Percentiles rank a stretch among this genome's conserved stretches.
Conservation (phyloP, 1,140 invertebrate genomes). For the Goniozus legneri region DNA sequence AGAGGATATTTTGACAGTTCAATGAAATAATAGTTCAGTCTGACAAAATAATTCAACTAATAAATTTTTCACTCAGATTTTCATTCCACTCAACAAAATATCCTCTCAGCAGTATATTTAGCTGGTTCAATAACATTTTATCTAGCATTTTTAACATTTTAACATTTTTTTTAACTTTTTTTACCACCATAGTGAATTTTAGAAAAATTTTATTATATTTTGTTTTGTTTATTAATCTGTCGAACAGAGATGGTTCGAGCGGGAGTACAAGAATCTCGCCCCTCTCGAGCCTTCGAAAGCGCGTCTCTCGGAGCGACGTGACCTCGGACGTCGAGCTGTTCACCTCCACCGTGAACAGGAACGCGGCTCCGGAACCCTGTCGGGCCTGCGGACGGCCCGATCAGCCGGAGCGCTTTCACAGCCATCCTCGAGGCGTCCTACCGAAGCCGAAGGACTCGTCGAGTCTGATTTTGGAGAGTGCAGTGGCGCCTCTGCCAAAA, state of each 20-base stretch:
- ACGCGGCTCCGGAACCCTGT: slow-evolving; percentile 55
- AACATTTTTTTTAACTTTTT: too few relatives aligned
- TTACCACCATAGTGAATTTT: too few relatives aligned
- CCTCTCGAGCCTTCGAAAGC: slow-evolving; percentile 26
- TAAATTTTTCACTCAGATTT: too few relatives aligned
- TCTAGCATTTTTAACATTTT: too few relatives aligned
- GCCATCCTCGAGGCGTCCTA: slow-evolving; percentile 50
- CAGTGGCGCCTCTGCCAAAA: slow-evolving; percentile 26
- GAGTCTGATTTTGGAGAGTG: slow-evolving; percentile 8
- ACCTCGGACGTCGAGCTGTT: slow-evolving; percentile 38
- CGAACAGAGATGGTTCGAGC: too few relatives aligned
- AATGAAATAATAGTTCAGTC: too few relatives aligned
- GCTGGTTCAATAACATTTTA: too few relatives aligned
- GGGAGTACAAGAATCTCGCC: slow-evolving; percentile 14
- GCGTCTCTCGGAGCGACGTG: slow-evolving; percentile 15
- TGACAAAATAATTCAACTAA: too few relatives aligned
- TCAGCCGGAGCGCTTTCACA: slow-evolving; percentile 61
- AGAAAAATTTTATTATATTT: slow-evolving; percentile 1
- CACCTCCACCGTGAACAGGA: slow-evolving; percentile 21
- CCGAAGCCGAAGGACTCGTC: slow-evolving; percentile 18
- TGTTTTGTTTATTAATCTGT: too few relatives aligned
- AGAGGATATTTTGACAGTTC: too few relatives aligned
- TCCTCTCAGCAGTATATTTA: too few relatives aligned
- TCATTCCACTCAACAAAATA: too few relatives aligned
- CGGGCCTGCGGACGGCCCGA: slow-evolving; percentile 57